phyloP scores from a whole-genome alignment of 2,888 invertebrate genomes.

The Dasysyrphus tricinctus region DNA sequence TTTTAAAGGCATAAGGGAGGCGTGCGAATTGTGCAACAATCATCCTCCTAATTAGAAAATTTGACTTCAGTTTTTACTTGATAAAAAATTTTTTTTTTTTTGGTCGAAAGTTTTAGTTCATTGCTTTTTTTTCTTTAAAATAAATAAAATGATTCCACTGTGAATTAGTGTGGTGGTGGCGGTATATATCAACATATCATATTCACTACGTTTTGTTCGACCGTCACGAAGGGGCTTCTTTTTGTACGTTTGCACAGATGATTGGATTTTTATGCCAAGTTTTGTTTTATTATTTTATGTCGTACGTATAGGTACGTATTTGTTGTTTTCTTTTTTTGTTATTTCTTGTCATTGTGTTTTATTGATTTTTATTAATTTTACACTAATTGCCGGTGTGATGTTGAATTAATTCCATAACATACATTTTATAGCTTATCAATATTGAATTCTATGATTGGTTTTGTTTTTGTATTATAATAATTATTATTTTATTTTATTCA shows the following conservation, averaged over 20 bases:
- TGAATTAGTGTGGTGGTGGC: not conserved
- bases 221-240: conserved; percentile 70
- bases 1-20: too few relatives aligned
- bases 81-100: too few relatives aligned
- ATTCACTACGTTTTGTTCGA: conserved; percentile 14
- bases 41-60: too few relatives aligned
- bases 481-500: not conserved
- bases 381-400: conserved; percentile 63
- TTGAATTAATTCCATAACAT: conserved; percentile 34
- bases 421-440: conserved; percentile 31
- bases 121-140: not conserved
- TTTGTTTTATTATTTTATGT: conserved; percentile 38
- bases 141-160: not conserved
- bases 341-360: conserved; percentile 21
- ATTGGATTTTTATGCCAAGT: conserved; percentile 73
- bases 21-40: too few relatives aligned
- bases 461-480: not conserved
- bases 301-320: not conserved
- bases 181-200: conserved; percentile 15
- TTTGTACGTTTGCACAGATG: conserved; percentile 62
- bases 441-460: conserved; percentile 33
- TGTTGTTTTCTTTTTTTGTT: not conserved
- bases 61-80: too few relatives aligned
- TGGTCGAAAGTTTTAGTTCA: too few relatives aligned
- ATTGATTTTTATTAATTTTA: conserved; percentile 69